These are phyloP conservation scores for Drosophila guanche DNA, from an alignment of 1,140 invertebrate species.

Conservation along the genomic window DNA sequence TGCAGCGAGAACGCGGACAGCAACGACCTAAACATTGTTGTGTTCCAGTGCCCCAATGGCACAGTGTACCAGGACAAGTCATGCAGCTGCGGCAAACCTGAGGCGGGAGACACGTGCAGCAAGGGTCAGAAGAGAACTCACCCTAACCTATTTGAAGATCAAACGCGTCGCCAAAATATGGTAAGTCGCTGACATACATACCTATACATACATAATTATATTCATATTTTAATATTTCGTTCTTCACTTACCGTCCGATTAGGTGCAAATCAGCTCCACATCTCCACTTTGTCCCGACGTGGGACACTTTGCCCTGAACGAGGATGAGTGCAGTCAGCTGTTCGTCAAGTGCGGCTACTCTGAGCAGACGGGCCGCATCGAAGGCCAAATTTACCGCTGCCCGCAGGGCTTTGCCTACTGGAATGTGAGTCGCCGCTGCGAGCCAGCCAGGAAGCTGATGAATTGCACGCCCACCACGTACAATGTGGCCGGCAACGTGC, in stretches of 20 bases:
- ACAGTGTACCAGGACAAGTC: slow-evolving; percentile 90
- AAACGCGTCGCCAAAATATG: slow-evolving; percentile 85
- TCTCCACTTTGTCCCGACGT: slow-evolving; percentile 86
- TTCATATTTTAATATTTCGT: no score
- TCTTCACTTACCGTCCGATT: not conserved
- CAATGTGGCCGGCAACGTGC: slow-evolving; percentile 66
- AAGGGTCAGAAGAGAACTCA: slow-evolving; percentile 82
- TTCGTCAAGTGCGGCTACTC: slow-evolving; percentile 89
- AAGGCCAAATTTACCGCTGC: slow-evolving; percentile 90
- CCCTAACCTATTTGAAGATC: slow-evolving; percentile 77
- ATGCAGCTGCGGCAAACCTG: slow-evolving; percentile 87
- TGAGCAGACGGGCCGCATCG: slow-evolving; percentile 84
- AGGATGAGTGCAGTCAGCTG: slow-evolving; percentile 87
- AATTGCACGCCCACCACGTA: slow-evolving; percentile 60
- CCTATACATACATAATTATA: no score
- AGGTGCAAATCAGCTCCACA: slow-evolving; percentile 74
- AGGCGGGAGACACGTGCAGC: slow-evolving; percentile 52
- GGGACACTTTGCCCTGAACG: slow-evolving; percentile 88
- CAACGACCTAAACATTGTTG: slow-evolving; percentile 89
- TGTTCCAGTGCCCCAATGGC: slow-evolving; percentile 89
- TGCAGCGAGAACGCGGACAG: slow-evolving; percentile 87
- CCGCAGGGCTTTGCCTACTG: slow-evolving; percentile 90
- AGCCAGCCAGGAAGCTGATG: slow-evolving; percentile 82
- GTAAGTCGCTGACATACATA: no score
- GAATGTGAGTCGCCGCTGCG: slow-evolving; percentile 90